Evolutionary conservation across 2,113 vertebrate genomes (phyloP).

Genomic region (Prunella fulvescens): DNA sequence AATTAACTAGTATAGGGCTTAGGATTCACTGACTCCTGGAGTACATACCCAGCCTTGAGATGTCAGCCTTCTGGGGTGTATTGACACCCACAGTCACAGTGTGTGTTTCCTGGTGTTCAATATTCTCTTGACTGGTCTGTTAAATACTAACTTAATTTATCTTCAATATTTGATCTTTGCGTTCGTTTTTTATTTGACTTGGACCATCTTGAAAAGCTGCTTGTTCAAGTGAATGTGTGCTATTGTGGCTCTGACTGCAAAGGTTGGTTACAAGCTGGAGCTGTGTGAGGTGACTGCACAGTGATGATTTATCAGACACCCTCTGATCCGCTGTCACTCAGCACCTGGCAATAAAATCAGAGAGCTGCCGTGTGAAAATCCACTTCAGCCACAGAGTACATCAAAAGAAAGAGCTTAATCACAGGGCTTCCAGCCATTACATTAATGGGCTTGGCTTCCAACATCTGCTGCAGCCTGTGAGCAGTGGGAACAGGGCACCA

Average conservation of each 20-base stretch:
- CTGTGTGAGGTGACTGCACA: neutral
- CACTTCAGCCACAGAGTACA: neutral
- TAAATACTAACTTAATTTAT: neutral
- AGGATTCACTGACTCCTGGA: neutral
- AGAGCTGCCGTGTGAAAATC: neutral
- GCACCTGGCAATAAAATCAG: constrained; percentile 30
- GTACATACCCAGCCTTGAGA: neutral
- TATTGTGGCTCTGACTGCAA: neutral
- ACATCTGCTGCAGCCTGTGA: neutral
- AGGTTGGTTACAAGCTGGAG: neutral
- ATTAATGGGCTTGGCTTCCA: neutral
- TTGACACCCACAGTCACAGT: neutral
- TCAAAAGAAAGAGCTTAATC: constrained; percentile 1
- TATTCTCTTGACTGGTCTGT: neutral
- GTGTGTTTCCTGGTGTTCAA: neutral
- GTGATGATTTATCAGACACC: neutral
- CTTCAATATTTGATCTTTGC: neutral
- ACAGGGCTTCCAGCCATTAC: neutral
- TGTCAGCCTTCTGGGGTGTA: neutral
- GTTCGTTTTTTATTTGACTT: neutral
- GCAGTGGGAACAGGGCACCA: neutral
- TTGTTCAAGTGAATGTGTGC: neutral
- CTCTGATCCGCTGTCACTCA: neutral
- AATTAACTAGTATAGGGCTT: neutral
- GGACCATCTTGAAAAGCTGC: neutral